Conservation (phyloP, 2,797 vertebrate genomes). For the Sparidentex hasta region DNA sequence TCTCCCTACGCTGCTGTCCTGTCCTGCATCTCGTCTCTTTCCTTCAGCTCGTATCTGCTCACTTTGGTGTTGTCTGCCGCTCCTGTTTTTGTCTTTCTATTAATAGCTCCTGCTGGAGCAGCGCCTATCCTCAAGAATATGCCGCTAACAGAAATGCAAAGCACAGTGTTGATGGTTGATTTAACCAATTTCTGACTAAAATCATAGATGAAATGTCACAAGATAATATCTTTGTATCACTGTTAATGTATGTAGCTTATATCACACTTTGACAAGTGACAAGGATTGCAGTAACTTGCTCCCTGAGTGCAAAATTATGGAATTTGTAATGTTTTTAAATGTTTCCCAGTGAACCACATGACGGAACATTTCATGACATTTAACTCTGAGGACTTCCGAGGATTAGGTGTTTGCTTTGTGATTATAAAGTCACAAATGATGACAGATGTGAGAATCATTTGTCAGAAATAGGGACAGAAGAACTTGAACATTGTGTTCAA, state of each 20-base stretch:
- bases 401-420: constrained; percentile 4
- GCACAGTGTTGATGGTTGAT: neutral
- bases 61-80: constrained; percentile 45
- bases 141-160: constrained; percentile 24
- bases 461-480: neutral
- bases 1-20: constrained; percentile 18
- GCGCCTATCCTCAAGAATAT: constrained; percentile 43
- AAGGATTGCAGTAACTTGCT: neutral
- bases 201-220: neutral
- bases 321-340: neutral
- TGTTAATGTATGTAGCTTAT: neutral
- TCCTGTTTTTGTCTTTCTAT: constrained; percentile 67
- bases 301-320: neutral
- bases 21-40: constrained; percentile 38
- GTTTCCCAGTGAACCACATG: neutral
- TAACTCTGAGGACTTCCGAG: neutral
- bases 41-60: constrained; percentile 31
- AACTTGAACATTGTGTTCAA: neutral
- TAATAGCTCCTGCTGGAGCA: constrained; percentile 57
- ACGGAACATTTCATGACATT: neutral
- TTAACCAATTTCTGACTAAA: neutral
- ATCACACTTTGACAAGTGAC: neutral
- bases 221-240: neutral
- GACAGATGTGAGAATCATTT: neutral
- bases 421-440: neutral